Conservation (phyloP, 2,113 vertebrate genomes). For the Hystrix cristata region DNA sequence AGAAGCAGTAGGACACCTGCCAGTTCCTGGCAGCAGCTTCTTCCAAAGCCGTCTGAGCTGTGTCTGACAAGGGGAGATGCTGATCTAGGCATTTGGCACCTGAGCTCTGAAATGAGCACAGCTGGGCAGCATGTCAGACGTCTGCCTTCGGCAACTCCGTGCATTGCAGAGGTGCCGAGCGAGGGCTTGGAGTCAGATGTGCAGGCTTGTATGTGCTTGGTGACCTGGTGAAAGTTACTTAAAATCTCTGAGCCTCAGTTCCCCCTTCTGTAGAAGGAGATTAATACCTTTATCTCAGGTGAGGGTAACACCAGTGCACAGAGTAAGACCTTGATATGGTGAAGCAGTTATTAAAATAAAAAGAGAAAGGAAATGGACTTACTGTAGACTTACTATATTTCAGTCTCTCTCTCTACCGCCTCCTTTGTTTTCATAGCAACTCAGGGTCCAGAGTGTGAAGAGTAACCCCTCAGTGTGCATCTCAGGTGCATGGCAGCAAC, state of each 20-base stretch:
- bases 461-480: neutral
- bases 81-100: neutral
- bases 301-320: neutral
- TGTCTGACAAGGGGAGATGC: conserved; percentile 23
- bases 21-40: neutral
- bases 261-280: neutral
- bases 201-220: neutral
- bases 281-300: neutral
- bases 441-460: neutral
- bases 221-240: neutral
- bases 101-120: neutral
- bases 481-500: neutral
- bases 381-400: neutral
- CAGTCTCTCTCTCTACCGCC: neutral
- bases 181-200: neutral
- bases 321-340: neutral
- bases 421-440: neutral
- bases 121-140: neutral
- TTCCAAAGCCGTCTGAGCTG: neutral
- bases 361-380: neutral
- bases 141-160: neutral
- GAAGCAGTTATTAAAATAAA: neutral
- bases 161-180: neutral
- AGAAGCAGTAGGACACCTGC: neutral
- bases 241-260: neutral